Percentiles rank a stretch among this genome's conserved stretches.
Conservation (phyloP, 2,797 vertebrate genomes). For the Bryconaethiops microstoma region DNA sequence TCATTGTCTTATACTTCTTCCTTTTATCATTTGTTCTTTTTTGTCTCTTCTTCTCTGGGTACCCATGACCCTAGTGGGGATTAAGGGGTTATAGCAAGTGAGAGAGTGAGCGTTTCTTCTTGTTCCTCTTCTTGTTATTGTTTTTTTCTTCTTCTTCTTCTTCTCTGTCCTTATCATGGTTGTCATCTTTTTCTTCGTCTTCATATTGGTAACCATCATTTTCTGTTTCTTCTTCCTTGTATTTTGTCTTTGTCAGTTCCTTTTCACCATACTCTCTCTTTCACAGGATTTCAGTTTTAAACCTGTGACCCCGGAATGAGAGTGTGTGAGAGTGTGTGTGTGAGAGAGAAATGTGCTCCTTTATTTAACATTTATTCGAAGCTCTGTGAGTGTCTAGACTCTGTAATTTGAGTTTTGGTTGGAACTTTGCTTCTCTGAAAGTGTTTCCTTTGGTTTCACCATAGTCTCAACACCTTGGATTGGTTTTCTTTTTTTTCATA, state of each 20-base stretch:
- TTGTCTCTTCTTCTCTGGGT: no score
- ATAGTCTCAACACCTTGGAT: background rate
- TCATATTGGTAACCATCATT: background rate
- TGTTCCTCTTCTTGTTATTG: no score
- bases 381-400: background rate
- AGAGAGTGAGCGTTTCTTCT: no score
- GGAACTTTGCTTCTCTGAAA: background rate
- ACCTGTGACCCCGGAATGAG: background rate
- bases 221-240: background rate
- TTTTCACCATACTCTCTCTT: no score
- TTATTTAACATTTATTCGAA: background rate
- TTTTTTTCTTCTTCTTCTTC: no score
- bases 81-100: no score
- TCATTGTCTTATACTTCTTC: background rate
- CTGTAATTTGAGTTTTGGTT: background rate
- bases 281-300: background rate
- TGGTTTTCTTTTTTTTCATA: background rate
- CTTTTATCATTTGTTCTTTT: no score
- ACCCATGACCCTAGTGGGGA: no score
- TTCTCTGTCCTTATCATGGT: no score
- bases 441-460: slow-evolving; percentile 11
- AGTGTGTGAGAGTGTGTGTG: background rate
- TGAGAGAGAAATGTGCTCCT: background rate
- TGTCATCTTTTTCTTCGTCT: background rate
- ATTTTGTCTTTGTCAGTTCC: background rate